Evolutionary conservation across 2,888 invertebrate species (phyloP), one percentile per base, ranked within the genome.

Genomic region (Xylophagus ater): DNA sequence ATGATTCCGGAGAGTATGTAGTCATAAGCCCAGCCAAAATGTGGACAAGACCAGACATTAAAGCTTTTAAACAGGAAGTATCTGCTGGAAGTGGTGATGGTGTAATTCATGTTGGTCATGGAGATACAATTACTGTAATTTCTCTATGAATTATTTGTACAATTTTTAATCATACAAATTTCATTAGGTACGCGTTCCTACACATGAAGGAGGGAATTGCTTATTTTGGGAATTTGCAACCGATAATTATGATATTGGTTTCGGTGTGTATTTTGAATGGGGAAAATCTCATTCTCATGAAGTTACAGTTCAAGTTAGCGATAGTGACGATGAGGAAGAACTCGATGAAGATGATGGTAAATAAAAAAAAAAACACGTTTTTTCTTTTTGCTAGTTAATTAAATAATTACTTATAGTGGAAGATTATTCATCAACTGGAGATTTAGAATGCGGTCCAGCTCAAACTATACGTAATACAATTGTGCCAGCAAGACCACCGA

Each of bases 221-320:
- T 70, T 99, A 25, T 97, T 93, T 67, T 98, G 97, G 97, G 98
- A 99, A 69, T 99, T 98, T 63, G 94, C 96, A 10, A 97, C 98
- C 0, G 98, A 99, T 62, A 80, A 81, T 58, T 98, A 94, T 58
- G 98, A 99, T 61, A 86, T 99, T 53, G 92, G 84, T 45, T 99
- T 99, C 65, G 98, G 98, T 2, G 78, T 99, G 34, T 94, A 86
- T 64, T 99, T 99, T 62, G 98, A 98, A 68, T 98, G 96, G 92
- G 86, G 83, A 37, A 89, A 84, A 60, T 78, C 89, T 2, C 76
- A 83, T 1, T 81, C 82, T 28, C 84, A 74, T 26, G 87, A 86
- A 60, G 61, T 67, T 2, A 92, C 94, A 0, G 88, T 98, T 2
- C 93, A 97, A 58, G 86, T 98, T 6, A 87, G 88, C 10, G 98